A percentile compares a stretch with the other conserved stretches of the same genome.
Evolutionary conservation across 2,797 vertebrate species (phyloP).

Genomic region (Helostoma temminkii): DNA sequence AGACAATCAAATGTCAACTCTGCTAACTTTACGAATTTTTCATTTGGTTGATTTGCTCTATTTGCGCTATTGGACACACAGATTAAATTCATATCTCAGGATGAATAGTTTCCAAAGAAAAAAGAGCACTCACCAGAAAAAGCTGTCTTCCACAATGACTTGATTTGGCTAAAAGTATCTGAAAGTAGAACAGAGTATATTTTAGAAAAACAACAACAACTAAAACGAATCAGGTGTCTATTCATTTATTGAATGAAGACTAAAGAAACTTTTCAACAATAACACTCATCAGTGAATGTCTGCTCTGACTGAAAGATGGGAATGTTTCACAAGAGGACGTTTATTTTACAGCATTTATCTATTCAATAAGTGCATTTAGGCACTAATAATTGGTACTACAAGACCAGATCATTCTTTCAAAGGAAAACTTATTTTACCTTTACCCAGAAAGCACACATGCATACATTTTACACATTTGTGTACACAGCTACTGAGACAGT

Average conservation of each 20-base stretch:
- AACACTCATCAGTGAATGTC: background rate
- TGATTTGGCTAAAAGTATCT: slow-evolving; percentile 22
- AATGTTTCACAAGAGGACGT: background rate
- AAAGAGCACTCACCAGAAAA: slow-evolving; percentile 41
- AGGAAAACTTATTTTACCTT: background rate
- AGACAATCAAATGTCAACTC: background rate
- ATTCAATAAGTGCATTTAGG: background rate
- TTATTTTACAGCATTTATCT: background rate
- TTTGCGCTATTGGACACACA: background rate
- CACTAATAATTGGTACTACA: too few species aligned
- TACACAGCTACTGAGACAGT: slow-evolving; percentile 13
- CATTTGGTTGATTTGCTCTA: background rate
- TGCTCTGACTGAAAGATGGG: background rate
- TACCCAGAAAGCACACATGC: background rate
- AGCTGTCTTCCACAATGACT: background rate
- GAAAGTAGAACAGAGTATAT: slow-evolving; percentile 15
- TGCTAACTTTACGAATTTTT: background rate
- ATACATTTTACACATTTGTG: too few species aligned
- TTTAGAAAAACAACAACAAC: background rate
- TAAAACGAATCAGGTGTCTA: background rate
- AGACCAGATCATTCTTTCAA: background rate
- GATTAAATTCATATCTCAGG: background rate
- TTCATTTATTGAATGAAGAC: background rate
- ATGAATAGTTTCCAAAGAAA: slow-evolving; percentile 2
- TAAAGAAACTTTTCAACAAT: background rate